phyloP scores from a whole-genome alignment of 2,888 invertebrate species.

The Mythimna vitellina region DNA sequence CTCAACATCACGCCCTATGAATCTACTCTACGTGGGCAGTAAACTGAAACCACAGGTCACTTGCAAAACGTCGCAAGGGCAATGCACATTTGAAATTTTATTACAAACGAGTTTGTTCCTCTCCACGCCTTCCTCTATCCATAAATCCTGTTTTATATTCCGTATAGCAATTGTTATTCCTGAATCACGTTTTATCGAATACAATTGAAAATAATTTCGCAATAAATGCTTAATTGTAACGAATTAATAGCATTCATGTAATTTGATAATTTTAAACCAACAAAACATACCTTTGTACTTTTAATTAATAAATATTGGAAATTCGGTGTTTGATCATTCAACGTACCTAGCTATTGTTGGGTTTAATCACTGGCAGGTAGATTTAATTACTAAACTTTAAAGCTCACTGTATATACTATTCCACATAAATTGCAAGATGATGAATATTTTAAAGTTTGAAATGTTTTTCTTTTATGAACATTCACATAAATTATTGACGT shows the following conservation, averaged over 20 bases:
- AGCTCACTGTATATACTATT: conserved; percentile 25
- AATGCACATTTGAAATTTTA: conserved; percentile 52
- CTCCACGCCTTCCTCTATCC: conserved; percentile 21
- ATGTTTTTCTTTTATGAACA: conserved; percentile 15
- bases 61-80: conserved; percentile 21
- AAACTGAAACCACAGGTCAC: conserved; percentile 35
- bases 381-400: conserved; percentile 34
- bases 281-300: conserved; percentile 44
- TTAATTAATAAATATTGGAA: conserved; percentile 42
- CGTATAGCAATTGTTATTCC: not conserved
- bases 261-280: conserved; percentile 35
- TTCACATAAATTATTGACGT: conserved; percentile 32
- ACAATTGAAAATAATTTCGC: conserved; percentile 13
- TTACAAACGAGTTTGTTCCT: conserved; percentile 31
- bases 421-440: conserved; percentile 18
- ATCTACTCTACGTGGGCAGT: conserved; percentile 29
- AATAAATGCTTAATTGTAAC: conserved; percentile 35
- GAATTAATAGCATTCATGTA: conserved; percentile 14
- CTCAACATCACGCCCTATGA: conserved; percentile 14
- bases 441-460: conserved; percentile 16
- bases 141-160: conserved; percentile 28
- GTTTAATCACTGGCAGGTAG: conserved; percentile 30
- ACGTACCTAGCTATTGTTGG: conserved; percentile 30
- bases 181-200: not conserved
- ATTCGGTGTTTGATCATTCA: conserved; percentile 34